Evolutionary conservation across 2,797 vertebrate species (phyloP), one percentile per base, ranked within the genome.

Genomic region (Heliangelus exortis): DNA sequence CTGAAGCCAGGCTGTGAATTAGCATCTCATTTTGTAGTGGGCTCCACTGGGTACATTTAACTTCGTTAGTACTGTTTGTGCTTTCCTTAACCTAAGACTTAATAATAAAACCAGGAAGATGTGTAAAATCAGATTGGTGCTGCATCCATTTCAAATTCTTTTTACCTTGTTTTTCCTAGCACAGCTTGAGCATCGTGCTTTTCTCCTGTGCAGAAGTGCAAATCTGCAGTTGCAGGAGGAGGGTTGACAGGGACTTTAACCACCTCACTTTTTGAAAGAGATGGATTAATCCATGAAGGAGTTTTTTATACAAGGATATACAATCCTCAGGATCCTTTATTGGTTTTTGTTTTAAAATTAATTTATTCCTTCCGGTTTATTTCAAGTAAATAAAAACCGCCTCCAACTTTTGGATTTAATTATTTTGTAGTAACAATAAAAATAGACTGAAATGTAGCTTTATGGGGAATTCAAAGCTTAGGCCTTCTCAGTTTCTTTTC

Each of bases 11-110:
- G 29, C 69, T 81, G 36, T 79, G 87, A 94, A 87, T 95, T 84
- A 89, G 45, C 79, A 91, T 92, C 87, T 93, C 43, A 67, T 95
- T 93, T 94, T 87, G 73, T 50, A 33, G 53, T 53, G 73, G 73
- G 76, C 82, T 91, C 84, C 78, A 29, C 5, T 66, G 88, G 77
- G 72, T 89, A 51, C 75, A 2, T 89, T 83, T 87, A 92, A 90
- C 71, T 94, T 92, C 1, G 0, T 95, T 90, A 90, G 80, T 36
- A 19, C 41, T 55, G 22, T 34, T 87, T 39, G 33, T 87, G 84
- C 71, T 82, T 50, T 61, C 68, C 72, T 54, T 85, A 74, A 90
- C 61, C 92, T 84, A 61, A 86, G 91, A 89, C 87, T 50, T 68
- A 84, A 63, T 85, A 77, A 91, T 75, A 55, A 68, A 65, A 82